Percentiles rank a stretch among this genome's conserved stretches.
Evolutionary conservation across 2,888 invertebrate species (phyloP).

Genomic region (Amiota mariae): DNA sequence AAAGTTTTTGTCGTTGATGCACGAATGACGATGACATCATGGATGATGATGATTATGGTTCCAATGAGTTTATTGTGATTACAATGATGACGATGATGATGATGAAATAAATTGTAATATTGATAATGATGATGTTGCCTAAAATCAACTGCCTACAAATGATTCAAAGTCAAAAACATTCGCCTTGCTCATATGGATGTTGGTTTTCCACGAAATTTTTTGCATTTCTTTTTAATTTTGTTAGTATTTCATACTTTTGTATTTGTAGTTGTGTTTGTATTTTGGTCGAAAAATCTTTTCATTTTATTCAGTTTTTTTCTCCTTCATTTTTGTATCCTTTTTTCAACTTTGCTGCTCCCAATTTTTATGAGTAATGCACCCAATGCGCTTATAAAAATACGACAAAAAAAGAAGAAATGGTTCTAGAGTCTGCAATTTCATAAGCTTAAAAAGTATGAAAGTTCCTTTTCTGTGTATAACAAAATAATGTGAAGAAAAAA

Average conservation of each 20-base stretch:
- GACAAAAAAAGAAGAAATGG: background rate
- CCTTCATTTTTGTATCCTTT: background rate
- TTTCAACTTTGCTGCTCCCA: background rate
- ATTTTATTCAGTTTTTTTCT: background rate
- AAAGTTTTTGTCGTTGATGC: constrained; percentile 12
- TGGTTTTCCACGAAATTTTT: background rate
- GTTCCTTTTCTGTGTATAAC: background rate
- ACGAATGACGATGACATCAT: constrained; percentile 16
- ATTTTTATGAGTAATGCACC: constrained; percentile 43
- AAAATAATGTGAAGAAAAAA: background rate
- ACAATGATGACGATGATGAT: background rate
- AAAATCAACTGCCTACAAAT: too few species aligned
- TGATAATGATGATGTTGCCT: background rate
- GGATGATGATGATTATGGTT: background rate
- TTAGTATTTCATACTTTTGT: background rate
- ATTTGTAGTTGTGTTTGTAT: background rate
- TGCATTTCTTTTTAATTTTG: background rate
- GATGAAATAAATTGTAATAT: too few species aligned
- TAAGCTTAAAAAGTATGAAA: constrained; percentile 25
- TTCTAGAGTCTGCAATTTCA: background rate
- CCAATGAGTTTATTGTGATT: background rate
- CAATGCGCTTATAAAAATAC: constrained; percentile 60
- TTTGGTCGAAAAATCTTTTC: background rate
- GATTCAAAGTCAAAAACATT: too few species aligned
- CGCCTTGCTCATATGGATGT: too few species aligned